A percentile compares a stretch with the other conserved stretches of the same genome.
phyloP scores from a whole-genome alignment of 2,888 invertebrate species.

The Ophioninae sp. region DNA sequence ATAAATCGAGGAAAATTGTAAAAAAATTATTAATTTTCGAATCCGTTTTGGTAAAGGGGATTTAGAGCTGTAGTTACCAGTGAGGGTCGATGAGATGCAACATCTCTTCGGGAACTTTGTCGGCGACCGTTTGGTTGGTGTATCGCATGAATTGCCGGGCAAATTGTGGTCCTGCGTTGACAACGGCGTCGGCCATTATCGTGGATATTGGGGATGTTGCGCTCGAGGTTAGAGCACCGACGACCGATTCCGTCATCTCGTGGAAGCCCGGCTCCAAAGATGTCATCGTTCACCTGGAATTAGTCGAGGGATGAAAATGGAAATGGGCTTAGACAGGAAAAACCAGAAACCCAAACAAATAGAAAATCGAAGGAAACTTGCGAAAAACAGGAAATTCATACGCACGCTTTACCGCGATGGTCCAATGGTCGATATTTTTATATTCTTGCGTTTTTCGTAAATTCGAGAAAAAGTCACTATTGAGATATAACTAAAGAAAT shows the following conservation, averaged over 20 bases:
- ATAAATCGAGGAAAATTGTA: conserved; percentile 17
- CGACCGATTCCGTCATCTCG: conserved; percentile 44
- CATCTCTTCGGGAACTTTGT: conserved; percentile 88
- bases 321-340: background rate
- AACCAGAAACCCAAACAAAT: background rate
- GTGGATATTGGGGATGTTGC: conserved; percentile 45
- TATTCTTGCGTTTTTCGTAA: background rate
- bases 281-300: conserved; percentile 32
- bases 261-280: conserved; percentile 23
- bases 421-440: background rate
- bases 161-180: conserved; percentile 71
- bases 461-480: background rate
- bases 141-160: conserved; percentile 74
- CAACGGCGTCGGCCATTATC: conserved; percentile 60
- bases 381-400: background rate
- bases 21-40: conserved; percentile 31
- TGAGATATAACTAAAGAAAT: background rate
- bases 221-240: conserved; percentile 11
- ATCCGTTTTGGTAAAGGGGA: background rate
- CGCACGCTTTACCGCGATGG: background rate
- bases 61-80: conserved; percentile 69
- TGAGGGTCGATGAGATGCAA: conserved; percentile 88
- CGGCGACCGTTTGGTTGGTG: conserved; percentile 90
- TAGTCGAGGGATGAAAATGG: background rate
- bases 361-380: background rate